These are phyloP conservation scores for Hypotaenidia philippensis DNA, from an alignment of 2,797 vertebrate genomes.

Conservation along the genomic window DNA sequence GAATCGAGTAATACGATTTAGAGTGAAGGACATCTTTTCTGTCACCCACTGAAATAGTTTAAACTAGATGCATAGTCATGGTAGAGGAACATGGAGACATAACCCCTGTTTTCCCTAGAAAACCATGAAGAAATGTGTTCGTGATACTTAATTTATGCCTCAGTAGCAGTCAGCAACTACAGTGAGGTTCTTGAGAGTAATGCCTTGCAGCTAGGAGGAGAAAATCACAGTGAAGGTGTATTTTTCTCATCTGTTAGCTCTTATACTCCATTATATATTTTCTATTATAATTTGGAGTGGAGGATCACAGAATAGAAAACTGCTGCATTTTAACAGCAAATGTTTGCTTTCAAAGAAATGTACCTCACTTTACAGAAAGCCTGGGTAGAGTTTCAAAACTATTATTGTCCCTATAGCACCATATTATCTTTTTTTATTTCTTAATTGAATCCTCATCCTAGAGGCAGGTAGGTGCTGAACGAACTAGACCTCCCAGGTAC, in stretches of 20 bases:
- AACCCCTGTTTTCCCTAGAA: not conserved
- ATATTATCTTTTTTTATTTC: constrained; percentile 50
- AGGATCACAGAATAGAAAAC: constrained; percentile 12
- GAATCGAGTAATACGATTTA: not conserved
- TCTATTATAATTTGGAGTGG: constrained; percentile 43
- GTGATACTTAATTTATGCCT: not conserved
- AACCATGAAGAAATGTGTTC: not conserved
- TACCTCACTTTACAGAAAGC: constrained; percentile 27
- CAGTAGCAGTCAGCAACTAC: not conserved
- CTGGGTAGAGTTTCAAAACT: constrained; percentile 29
- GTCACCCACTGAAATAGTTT: not conserved
- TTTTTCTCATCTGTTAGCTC: constrained; percentile 25
- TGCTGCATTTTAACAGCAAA: constrained; percentile 21
- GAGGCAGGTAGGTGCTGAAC: constrained; percentile 10
- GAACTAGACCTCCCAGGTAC: constrained; percentile 23
- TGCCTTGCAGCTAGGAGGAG: not conserved
- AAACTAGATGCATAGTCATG: not conserved
- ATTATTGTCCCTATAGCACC: not conserved
- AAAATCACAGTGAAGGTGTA: constrained; percentile 2
- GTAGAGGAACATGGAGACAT: not conserved
- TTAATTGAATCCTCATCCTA: constrained; percentile 52
- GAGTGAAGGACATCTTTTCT: not conserved
- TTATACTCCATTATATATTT: constrained; percentile 32
- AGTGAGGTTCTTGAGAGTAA: not conserved
- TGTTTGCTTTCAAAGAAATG: constrained; percentile 30